Evolutionary conservation across 2,797 vertebrate genomes (phyloP), one percentile per base, ranked within the genome.

Genomic region (Phoxinus dragarum): DNA sequence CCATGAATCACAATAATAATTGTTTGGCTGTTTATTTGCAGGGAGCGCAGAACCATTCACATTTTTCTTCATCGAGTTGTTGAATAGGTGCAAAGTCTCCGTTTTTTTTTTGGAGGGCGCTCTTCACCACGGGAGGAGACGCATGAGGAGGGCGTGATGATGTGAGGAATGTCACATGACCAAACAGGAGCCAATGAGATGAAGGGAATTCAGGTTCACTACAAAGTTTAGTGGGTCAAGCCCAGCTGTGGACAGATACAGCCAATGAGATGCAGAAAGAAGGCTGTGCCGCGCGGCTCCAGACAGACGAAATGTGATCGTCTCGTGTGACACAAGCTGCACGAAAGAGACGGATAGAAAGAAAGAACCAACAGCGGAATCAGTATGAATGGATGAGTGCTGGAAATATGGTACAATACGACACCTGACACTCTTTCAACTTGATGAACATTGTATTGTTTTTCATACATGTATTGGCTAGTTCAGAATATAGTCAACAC

Each of bases 161-260:
- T 64, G 61, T 64, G 61, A 64, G 27, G 3, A 27, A 27, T 68
- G 74, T 84, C 90, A 90, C 56, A 27, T 91, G 87, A 89, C 56
- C 44, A 81, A 68, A 90, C 90, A 88, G 90, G 92, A 95, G 90
- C 91, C 90, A 92, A 94, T 90, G 91, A 92, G 90, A 92, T 89
- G 88, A 84, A 42, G 81, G 90, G 88, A 93, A 93, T 91, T 90
- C 90, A 92, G 91, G 90, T 92, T 92, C 89, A 89, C 86, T 89
- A 79, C 81, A 88, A 89, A 90, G 89, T 94, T 94, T 94, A 94
- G 88, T 92, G 91, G 91, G 92, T 91, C 93, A 92, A 64, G 87
- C 90, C 81, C 88, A 47, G 86, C 77, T 90, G 90, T 90, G 92
- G 73, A 77, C 31, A 34, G 92, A 86, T 80, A 83, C 77, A 89